Evolutionary conservation across 2,888 invertebrate species (phyloP).

Genomic region (Meteorus colon): DNA sequence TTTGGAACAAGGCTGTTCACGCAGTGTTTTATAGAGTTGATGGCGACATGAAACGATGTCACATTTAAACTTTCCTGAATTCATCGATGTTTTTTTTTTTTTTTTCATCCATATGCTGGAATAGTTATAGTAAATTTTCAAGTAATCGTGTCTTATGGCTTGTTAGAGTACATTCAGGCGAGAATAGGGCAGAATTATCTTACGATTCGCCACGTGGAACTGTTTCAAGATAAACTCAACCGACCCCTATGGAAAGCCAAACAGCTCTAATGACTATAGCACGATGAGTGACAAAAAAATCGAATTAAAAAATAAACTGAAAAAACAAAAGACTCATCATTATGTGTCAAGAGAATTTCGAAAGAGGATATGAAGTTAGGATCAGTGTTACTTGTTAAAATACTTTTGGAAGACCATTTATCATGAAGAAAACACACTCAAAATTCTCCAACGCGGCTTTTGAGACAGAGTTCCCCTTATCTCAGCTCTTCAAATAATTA

Average conservation of each 20-base stretch:
- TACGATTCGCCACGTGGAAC: no score
- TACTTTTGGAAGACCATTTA: not conserved
- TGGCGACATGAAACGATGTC: conserved; percentile 24
- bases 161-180: not conserved
- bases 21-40: conserved; percentile 30
- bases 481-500: not conserved
- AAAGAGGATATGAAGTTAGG: not conserved
- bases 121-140: not conserved
- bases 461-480: not conserved
- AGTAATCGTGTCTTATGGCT: not conserved
- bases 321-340: no score
- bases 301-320: no score
- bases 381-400: not conserved
- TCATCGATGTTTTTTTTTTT: not conserved
- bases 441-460: not conserved
- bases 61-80: conserved; percentile 17
- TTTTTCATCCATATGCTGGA: not conserved
- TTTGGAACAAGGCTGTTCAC: conserved; percentile 48
- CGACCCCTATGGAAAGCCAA: no score
- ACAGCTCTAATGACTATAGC: no score
- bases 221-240: no score
- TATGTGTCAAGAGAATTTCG: not conserved
- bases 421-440: not conserved
- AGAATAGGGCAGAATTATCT: no score
- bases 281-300: no score